A percentile compares a stretch with the other conserved stretches of the same genome.
These are phyloP conservation scores for Lapara coniferarum DNA, from an alignment of 2,888 invertebrate genomes.

Conservation along the genomic window DNA sequence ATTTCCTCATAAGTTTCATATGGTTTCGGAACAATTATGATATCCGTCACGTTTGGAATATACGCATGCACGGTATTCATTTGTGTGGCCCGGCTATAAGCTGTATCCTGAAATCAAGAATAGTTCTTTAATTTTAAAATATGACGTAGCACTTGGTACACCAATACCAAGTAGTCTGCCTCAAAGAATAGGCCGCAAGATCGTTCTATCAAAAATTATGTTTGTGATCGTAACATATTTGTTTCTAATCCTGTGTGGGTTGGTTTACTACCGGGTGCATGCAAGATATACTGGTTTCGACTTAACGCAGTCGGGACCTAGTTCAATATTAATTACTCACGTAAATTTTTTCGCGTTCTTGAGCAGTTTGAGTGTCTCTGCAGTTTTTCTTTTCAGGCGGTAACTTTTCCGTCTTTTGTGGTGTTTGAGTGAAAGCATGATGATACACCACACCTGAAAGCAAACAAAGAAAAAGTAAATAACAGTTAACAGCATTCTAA, in stretches of 20 bases:
- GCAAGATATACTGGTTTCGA: too few relatives aligned
- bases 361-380: constrained; percentile 87
- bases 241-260: too few relatives aligned
- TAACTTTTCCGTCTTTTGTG: constrained; percentile 81
- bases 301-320: too few relatives aligned
- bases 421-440: constrained; percentile 93
- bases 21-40: constrained; percentile 82
- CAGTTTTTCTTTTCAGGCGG: constrained; percentile 79
- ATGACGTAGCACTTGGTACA: not conserved
- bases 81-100: constrained; percentile 84
- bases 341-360: constrained; percentile 75
- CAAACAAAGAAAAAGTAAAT: not conserved
- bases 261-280: too few relatives aligned
- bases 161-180: not conserved
- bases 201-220: too few relatives aligned
- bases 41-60: constrained; percentile 86
- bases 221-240: too few relatives aligned
- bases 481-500: too few relatives aligned
- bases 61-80: constrained; percentile 82
- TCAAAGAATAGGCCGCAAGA: too few relatives aligned
- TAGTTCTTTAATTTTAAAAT: not conserved
- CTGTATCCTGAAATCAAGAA: constrained; percentile 70
- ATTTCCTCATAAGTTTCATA: constrained; percentile 87
- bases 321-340: constrained; percentile 53
- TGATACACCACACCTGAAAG: constrained; percentile 86